phyloP scores from a whole-genome alignment of 2,113 vertebrate genomes.

The human (Homo sapiens) region DNA sequence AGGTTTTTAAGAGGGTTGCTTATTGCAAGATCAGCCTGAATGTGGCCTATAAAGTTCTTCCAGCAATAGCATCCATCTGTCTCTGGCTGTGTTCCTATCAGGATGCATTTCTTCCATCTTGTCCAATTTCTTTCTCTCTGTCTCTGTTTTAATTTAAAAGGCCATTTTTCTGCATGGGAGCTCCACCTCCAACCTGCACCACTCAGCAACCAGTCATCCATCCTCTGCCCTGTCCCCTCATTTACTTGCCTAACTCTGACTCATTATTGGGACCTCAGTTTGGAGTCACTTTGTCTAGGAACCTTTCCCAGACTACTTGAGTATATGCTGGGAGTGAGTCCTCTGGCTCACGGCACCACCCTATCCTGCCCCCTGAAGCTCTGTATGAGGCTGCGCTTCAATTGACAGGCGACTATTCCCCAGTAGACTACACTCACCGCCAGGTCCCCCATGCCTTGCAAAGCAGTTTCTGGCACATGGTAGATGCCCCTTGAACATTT shows the following conservation, averaged over 20 bases:
- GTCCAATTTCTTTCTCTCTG: not conserved
- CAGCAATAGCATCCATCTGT: not conserved
- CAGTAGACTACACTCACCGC: not conserved
- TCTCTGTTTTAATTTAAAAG: not conserved
- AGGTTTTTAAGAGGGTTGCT: not conserved
- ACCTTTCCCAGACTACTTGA: not conserved
- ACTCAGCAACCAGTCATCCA: too few species aligned
- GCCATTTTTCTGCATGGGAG: not conserved
- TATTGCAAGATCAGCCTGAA: not conserved
- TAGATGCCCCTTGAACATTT: not conserved
- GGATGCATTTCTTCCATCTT: not conserved
- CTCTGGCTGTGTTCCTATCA: not conserved
- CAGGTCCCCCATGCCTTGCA: not conserved
- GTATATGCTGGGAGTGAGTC: not conserved
- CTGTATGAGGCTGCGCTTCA: not conserved
- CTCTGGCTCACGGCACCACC: not conserved
- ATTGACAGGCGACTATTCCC: not conserved
- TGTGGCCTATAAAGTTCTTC: not conserved
- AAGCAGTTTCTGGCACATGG: not conserved
- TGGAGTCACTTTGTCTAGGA: not conserved
- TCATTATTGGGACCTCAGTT: not conserved
- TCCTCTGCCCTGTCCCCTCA: not conserved
- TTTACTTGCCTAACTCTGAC: not conserved
- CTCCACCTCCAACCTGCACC: not conserved
- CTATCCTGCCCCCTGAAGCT: accelerated